Conservation (phyloP, 2,888 invertebrate species). For the Alentia gelatinosa region DNA sequence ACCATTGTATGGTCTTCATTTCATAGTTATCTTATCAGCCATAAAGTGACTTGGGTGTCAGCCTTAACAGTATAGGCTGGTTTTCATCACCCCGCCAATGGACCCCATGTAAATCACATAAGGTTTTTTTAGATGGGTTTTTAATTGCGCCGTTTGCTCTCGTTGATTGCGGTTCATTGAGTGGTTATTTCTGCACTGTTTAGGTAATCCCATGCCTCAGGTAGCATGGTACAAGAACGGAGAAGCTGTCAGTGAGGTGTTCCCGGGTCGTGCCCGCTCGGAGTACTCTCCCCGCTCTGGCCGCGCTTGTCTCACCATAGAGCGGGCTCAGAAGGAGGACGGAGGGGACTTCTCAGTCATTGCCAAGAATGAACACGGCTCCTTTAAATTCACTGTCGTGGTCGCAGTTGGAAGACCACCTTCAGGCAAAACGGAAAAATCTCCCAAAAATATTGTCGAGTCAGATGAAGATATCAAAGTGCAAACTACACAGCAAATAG, state of each 20-base stretch:
- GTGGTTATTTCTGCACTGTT: too few relatives aligned
- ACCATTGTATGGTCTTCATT: too few relatives aligned
- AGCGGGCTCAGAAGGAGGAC: background rate
- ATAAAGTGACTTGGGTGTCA: too few relatives aligned
- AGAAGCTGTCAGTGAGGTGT: constrained; percentile 54
- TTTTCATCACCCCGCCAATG: too few relatives aligned
- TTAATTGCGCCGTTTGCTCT: too few relatives aligned
- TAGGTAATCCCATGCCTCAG: constrained; percentile 61
- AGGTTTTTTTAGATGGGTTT: too few relatives aligned
- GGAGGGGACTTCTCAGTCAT: constrained; percentile 41
- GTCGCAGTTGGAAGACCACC: constrained; percentile 49
- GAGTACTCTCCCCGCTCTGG: background rate
- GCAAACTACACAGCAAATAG: constrained; percentile 55
- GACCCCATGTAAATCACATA: too few relatives aligned
- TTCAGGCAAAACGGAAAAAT: background rate
- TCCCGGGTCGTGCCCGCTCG: background rate
- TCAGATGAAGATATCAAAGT: constrained; percentile 57
- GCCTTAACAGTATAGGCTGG: too few relatives aligned
- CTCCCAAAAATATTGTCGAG: background rate
- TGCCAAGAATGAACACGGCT: constrained; percentile 9
- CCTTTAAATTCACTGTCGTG: constrained; percentile 8
- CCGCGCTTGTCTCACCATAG: background rate
- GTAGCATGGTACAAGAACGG: constrained; percentile 76
- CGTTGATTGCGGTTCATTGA: too few relatives aligned
- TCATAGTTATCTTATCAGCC: too few relatives aligned